phyloP scores from a whole-genome alignment of 2,797 vertebrate genomes.

The Bovichtus variegatus region DNA sequence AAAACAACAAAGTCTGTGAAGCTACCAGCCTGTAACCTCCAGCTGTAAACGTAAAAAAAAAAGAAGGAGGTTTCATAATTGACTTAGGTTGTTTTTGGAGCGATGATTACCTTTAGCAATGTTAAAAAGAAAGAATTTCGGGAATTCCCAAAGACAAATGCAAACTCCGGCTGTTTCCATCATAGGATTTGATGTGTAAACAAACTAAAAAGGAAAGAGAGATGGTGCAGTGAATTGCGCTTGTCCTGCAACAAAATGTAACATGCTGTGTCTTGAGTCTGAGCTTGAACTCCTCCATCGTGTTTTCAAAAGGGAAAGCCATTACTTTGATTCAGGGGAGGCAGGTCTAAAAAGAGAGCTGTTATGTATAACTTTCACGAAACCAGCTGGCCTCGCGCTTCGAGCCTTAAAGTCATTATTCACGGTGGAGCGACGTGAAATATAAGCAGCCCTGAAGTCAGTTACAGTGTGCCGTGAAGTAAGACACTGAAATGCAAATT shows the following conservation, averaged over 20 bases:
- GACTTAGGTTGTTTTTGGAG: constrained; percentile 32
- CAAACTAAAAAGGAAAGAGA: constrained; percentile 58
- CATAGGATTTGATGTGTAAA: constrained; percentile 60
- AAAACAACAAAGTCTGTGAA: constrained; percentile 54
- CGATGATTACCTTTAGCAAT: constrained; percentile 33
- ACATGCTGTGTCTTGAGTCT: constrained; percentile 33
- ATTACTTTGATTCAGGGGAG: constrained; percentile 45
- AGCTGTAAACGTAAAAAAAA: constrained; percentile 33
- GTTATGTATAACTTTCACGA: constrained; percentile 35
- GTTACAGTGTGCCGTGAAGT: constrained; percentile 24
- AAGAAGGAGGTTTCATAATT: constrained; percentile 23
- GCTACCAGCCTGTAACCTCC: constrained; percentile 28
- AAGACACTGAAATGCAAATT: constrained; percentile 39
- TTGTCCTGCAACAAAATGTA: constrained; percentile 43
- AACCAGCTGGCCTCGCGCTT: constrained; percentile 38
- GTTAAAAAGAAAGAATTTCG: constrained; percentile 31
- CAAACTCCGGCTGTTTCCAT: constrained; percentile 43
- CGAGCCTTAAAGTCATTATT: constrained; percentile 54
- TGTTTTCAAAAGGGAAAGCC: constrained; percentile 43
- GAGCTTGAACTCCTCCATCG: constrained; percentile 34
- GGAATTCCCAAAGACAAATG: constrained; percentile 41
- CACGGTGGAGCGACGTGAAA: constrained; percentile 45
- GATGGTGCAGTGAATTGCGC: constrained; percentile 14
- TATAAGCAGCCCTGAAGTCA: constrained; percentile 41
- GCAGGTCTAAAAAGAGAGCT: constrained; percentile 18